Conservation (phyloP, 2,888 invertebrate genomes). For the Siphlonurus alternatus region DNA sequence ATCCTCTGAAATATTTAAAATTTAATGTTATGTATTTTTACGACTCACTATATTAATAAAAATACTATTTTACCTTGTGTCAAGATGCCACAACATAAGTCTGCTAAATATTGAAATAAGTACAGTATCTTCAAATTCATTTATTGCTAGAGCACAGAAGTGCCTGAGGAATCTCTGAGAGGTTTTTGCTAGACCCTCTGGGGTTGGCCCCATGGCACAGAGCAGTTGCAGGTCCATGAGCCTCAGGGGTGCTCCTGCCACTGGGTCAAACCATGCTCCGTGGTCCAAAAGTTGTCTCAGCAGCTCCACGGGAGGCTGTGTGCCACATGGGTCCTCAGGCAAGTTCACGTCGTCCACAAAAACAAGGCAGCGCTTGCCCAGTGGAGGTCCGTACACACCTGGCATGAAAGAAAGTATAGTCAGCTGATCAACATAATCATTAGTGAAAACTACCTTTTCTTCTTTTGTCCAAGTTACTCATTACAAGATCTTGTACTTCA, state of each 20-base stretch:
- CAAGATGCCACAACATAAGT: slow-evolving; percentile 89
- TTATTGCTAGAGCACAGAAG: slow-evolving; percentile 69
- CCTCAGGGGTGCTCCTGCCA: slow-evolving; percentile 58
- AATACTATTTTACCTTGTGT: slow-evolving; percentile 46
- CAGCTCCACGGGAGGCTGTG: slow-evolving; percentile 88
- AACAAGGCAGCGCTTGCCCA: slow-evolving; percentile 74
- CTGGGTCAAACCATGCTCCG: slow-evolving; percentile 71
- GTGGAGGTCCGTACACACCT: slow-evolving; percentile 83
- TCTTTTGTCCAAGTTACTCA: slow-evolving; percentile 84
- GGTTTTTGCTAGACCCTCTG: slow-evolving; percentile 65
- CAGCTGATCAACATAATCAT: slow-evolving; percentile 12
- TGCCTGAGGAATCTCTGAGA: slow-evolving; percentile 76
- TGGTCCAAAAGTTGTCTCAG: slow-evolving; percentile 82
- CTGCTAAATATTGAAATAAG: slow-evolving; percentile 72
- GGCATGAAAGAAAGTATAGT: too few species aligned
- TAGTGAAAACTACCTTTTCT: slow-evolving; percentile 45
- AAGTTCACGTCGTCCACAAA: slow-evolving; percentile 96
- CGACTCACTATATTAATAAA: too few species aligned
- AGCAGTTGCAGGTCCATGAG: slow-evolving; percentile 75
- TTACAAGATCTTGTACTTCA: slow-evolving; percentile 86
- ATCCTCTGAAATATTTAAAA: slow-evolving; percentile 43
- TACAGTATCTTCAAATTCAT: slow-evolving; percentile 75
- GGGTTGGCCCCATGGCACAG: slow-evolving; percentile 70
- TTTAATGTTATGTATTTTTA: background rate
- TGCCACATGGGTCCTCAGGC: slow-evolving; percentile 82